Evolutionary conservation across 2,113 vertebrate genomes (phyloP).

Genomic region (Aegithalos caudatus): DNA sequence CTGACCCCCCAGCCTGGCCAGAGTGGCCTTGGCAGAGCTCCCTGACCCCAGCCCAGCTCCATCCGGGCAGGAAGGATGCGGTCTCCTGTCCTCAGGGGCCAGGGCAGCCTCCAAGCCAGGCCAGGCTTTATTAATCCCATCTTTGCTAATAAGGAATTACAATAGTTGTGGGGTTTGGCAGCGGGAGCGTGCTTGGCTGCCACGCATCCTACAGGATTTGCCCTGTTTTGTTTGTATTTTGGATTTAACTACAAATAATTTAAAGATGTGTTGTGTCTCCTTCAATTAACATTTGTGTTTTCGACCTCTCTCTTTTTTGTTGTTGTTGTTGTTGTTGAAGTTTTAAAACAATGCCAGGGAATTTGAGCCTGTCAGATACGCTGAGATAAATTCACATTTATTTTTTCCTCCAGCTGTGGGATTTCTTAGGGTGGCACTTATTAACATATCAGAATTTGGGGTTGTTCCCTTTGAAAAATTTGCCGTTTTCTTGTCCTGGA

Average conservation of each 20-base stretch:
- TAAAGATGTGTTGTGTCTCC: constrained; percentile 69
- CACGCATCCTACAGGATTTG: background rate
- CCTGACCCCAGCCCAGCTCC: constrained; percentile 70
- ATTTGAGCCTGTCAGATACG: background rate
- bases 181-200: background rate
- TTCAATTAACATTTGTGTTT: constrained; percentile 16
- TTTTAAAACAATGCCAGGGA: background rate
- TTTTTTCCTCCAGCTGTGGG: background rate
- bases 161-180: constrained; percentile 68
- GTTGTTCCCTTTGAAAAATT: background rate
- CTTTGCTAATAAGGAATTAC: constrained; percentile 75
- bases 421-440: background rate
- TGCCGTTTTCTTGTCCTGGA: background rate
- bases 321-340: background rate
- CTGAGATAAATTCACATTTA: background rate
- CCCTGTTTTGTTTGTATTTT: constrained; percentile 64
- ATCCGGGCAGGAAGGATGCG: constrained; percentile 89
- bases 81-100: constrained; percentile 79
- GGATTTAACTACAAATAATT: constrained; percentile 66
- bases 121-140: constrained; percentile 84
- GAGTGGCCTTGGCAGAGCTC: constrained; percentile 66
- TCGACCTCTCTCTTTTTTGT: background rate
- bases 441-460: background rate
- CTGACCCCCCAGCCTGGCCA: constrained; percentile 48
- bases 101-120: constrained; percentile 56